Base-by-base conservation (phyloP, 2,113 vertebrate species). In the Trinectes maculatus region DNA sequence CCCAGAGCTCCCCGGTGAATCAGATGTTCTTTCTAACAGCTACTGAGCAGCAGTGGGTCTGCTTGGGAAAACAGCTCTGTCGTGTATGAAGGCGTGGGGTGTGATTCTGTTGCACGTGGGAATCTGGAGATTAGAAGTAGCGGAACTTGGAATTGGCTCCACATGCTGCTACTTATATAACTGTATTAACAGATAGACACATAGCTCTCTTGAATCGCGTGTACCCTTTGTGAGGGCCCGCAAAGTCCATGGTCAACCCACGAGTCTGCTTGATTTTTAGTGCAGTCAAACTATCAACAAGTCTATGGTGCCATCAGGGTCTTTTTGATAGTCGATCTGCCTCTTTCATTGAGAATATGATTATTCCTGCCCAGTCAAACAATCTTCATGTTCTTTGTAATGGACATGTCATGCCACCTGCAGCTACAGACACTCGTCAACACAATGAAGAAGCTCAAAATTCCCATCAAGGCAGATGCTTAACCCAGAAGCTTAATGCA, bases 81-180 rank as follows among this genome's bases (percentile, higher is more conserved):
- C 46, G 61, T 48, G 42, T 63, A 64, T 15, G 8, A 48, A 51
- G 33, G 63, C 34, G 28, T 24, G 49, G 22, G 29, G 29, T 48
- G 58, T 48, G 36, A 57, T 58, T 71, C 55, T 80, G 61, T 63
- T 72, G 19, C 62, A 64, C 40, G 49, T 68, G 44, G 47, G 59
- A 62, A 63, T 65, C 67, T 66, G 21, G 54, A 79, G 80, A 86
- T 74, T 78, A 80, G 43, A 61, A 57, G 33, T 9, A 62, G 62
- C 21, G 49, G 74, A 54, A 62, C 36, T 64, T 52, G 25, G 51
- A 77, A 47, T 15, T 33, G 26, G 48, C 48, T 64, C 65, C 21
- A 63, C 64, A 55, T 59, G 56, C 22, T 36, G 29, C 51, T 49
- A 44, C 64, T 85, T 84, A 61, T 42, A 46, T 48, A 86, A 76